Evolutionary conservation across 2,113 vertebrate species (phyloP).

Genomic region (Rhagologus leucostigma): DNA sequence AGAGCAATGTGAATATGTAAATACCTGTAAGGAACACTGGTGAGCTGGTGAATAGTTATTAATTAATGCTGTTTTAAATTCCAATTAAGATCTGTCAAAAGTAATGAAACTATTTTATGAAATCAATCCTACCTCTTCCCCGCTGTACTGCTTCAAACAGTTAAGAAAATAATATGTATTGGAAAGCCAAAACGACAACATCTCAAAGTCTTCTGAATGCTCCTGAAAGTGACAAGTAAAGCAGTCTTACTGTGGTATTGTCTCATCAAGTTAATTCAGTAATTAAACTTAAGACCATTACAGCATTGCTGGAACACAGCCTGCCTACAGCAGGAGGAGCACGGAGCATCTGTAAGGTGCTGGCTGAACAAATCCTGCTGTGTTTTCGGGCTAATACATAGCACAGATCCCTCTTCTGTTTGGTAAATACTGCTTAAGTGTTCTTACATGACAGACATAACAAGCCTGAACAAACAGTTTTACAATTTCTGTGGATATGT

Average conservation of each 20-base stretch:
- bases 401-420: not conserved
- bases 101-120: not conserved
- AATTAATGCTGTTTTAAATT: not conserved
- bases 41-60: not conserved
- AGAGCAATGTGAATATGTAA: not conserved
- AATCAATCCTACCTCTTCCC: conserved; percentile 85
- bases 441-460: not conserved
- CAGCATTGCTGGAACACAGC: not conserved
- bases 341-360: not conserved
- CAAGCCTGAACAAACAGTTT: not conserved
- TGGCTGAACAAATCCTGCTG: not conserved
- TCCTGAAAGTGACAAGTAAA: conserved; percentile 71
- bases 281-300: not conserved
- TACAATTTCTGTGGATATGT: not conserved
- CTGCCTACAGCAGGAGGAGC: not conserved
- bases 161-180: conserved; percentile 92
- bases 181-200: conserved; percentile 94
- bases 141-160: conserved; percentile 96
- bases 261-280: not conserved
- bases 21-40: not conserved
- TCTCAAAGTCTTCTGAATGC: conserved; percentile 85
- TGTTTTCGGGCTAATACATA: not conserved
- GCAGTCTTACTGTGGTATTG: not conserved
- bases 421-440: not conserved
- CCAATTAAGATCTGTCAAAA: not conserved